phyloP scores from a whole-genome alignment of 2,113 vertebrate genomes.

The Vombatus ursinus region DNA sequence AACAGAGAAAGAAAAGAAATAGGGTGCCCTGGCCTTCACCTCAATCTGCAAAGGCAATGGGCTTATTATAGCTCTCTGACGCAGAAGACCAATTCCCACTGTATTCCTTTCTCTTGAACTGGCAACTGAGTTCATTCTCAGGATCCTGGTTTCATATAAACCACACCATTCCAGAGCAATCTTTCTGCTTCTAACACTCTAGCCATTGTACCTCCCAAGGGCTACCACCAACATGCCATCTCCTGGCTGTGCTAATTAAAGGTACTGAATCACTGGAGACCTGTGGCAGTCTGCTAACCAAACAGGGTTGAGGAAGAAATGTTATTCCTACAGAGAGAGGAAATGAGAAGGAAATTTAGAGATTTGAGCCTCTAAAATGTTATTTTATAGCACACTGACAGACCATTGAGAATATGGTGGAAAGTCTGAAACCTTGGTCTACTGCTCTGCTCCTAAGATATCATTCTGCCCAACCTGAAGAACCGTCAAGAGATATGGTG shows the following conservation, averaged over 20 bases:
- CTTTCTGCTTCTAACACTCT: not conserved
- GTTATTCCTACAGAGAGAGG: not conserved
- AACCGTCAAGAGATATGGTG: not conserved
- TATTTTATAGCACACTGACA: not conserved
- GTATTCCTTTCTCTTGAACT: not conserved
- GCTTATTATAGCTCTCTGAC: not conserved
- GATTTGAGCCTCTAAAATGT: not conserved
- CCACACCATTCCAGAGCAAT: not conserved
- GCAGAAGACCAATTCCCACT: not conserved
- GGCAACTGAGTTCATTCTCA: not conserved
- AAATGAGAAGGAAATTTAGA: not conserved
- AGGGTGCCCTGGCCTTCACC: not conserved
- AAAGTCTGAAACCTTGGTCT: not conserved
- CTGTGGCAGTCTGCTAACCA: not conserved
- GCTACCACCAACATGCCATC: not conserved
- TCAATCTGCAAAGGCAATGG: not conserved
- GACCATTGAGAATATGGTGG: not conserved
- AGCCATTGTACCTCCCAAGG: not conserved
- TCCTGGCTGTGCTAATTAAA: not conserved
- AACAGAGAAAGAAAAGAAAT: not conserved
- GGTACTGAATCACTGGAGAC: not conserved
- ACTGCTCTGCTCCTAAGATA: not conserved
- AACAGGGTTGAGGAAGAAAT: not conserved
- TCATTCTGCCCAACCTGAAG: not conserved
- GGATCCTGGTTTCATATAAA: not conserved